phyloP scores from a whole-genome alignment of 2,113 vertebrate genomes.

The Falco punctatus region DNA sequence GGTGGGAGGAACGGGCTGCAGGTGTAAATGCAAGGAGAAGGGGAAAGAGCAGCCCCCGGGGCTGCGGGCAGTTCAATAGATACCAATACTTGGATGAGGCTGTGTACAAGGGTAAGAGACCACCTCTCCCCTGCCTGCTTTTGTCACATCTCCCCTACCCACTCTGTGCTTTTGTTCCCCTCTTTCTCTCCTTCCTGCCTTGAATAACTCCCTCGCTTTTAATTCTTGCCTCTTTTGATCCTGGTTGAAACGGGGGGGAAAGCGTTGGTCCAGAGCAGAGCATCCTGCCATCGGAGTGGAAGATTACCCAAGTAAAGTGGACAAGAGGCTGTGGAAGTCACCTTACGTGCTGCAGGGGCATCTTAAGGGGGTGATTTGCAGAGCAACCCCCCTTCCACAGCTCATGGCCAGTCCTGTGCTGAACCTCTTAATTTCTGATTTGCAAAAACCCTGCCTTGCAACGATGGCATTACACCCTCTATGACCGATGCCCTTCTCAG shows the following conservation, averaged over 20 bases:
- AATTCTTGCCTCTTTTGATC: background rate
- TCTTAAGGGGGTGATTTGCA: background rate
- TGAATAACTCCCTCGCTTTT: background rate
- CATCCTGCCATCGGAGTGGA: background rate
- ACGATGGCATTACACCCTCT: background rate
- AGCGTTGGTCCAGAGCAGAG: background rate
- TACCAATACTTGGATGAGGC: background rate
- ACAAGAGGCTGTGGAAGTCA: background rate
- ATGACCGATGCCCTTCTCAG: background rate
- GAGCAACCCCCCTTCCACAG: background rate
- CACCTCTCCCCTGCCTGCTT: background rate
- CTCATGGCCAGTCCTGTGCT: background rate
- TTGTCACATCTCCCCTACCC: background rate
- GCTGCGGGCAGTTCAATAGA: background rate
- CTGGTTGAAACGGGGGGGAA: background rate
- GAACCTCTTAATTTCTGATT: background rate
- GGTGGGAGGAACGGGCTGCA: background rate
- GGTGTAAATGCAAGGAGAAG: background rate
- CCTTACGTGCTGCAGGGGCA: rapidly evolving
- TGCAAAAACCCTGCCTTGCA: background rate
- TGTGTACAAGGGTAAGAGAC: background rate
- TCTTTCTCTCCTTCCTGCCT: background rate
- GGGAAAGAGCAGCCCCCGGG: background rate
- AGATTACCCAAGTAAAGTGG: background rate
- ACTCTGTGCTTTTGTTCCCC: rapidly evolving